Base-by-base conservation (phyloP, 2,797 vertebrate genomes). In the Oryzias sinensis region DNA sequence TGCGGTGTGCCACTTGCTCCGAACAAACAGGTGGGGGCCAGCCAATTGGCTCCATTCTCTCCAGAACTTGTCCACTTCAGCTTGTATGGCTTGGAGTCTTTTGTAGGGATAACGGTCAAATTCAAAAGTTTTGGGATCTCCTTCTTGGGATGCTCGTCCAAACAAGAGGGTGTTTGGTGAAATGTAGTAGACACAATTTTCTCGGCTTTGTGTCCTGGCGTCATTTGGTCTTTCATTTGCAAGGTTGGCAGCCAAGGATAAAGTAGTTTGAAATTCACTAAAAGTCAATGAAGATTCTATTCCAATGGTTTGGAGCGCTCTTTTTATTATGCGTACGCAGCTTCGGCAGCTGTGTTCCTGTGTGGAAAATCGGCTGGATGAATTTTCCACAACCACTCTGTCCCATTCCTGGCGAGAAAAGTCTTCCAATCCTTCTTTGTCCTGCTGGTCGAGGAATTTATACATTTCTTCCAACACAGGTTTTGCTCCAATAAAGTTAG, bases 401-500 rank as follows among this genome's bases (percentile, higher is more conserved):
- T 59, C 1, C 55, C 33, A 4, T 48, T 41, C 0, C 33, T 16
- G 1, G 33, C 18, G 4, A n/a, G 45, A 8, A 7, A 13, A 4
- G 1, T 48, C 33, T 2, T 57, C 55, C 16, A 48, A 1, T 1
- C 1, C 15, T 13, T 13, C 5, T 9, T 4, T 45, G 9, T 45
- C 1, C 5, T 37, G 27, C 6, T 4, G 15, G 2, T 40, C 44
- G 14, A 17, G 6, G 9, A 9, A 51, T 4, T 5, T 11, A 4
- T 51, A 40, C 27, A 51, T 11, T 3, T 51, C 53, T 8, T 27
- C 8, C 7, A 45, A 3, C 5, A 55, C 15, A 5, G 24, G 7
- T 6, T 29, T 29, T 6, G 55, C 18, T 2, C 55, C 55, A 6
- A 57, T 14, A 22, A 56, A 56, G 6, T 57, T 57, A 5, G 44